phyloP scores from a whole-genome alignment of 2,113 vertebrate species.

The Sakesphorus luctuosus region DNA sequence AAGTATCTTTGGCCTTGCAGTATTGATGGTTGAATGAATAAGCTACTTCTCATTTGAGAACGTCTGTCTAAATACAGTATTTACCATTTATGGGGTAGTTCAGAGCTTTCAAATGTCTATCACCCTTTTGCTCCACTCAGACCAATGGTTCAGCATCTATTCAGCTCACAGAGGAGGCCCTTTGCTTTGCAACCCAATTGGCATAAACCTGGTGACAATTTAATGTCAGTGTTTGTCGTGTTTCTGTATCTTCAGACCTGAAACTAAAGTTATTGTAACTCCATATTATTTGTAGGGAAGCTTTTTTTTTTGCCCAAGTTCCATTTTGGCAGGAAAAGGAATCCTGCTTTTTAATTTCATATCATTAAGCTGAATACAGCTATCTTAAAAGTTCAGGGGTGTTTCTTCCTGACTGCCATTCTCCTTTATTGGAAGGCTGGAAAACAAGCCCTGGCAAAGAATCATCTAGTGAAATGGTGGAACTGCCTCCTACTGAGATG shows the following conservation, averaged over 20 bases:
- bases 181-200: constrained; percentile 16
- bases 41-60: neutral
- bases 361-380: neutral
- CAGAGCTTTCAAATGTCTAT: constrained; percentile 13
- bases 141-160: neutral
- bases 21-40: constrained; percentile 39
- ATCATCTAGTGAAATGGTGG: neutral
- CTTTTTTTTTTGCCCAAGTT: neutral
- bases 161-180: neutral
- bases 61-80: constrained; percentile 24
- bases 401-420: neutral
- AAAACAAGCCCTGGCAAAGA: neutral
- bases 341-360: constrained; percentile 22
- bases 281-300: neutral
- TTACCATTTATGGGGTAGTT: neutral
- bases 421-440: neutral
- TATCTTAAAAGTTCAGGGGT: neutral
- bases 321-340: constrained; percentile 9
- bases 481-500: neutral
- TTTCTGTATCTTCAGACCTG: constrained; percentile 14
- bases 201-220: constrained; percentile 30
- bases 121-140: neutral
- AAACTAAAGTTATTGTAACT: constrained; percentile 16
- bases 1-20: constrained; percentile 12
- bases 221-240: neutral